Percentiles rank a stretch among this genome's conserved stretches.
Evolutionary conservation across 1,140 invertebrate species (phyloP).

Genomic region (Scaptodrosophila lebanonensis): DNA sequence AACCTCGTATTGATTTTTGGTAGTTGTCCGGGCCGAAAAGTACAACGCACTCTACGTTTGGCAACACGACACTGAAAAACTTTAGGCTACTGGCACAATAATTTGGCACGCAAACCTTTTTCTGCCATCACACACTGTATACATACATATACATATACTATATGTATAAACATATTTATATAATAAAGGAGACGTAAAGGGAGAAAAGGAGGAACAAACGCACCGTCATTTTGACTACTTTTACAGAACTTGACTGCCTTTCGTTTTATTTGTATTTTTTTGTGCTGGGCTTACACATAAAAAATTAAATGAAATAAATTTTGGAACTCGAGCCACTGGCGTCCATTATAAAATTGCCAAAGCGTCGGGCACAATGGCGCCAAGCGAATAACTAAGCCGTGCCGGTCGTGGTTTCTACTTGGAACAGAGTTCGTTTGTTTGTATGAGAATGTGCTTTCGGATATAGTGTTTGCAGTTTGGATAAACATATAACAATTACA

Average conservation of each 20-base stretch:
- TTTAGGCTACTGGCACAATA: constrained; percentile 71
- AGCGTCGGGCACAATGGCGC: constrained; percentile 39
- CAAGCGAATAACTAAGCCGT: no score
- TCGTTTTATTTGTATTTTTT: constrained; percentile 11
- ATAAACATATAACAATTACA: constrained; percentile 71
- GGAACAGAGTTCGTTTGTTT: not conserved
- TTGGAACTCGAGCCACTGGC: constrained; percentile 36
- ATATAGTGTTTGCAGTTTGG: constrained; percentile 35
- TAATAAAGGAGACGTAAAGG: constrained; percentile 3
- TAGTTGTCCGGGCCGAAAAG: not conserved
- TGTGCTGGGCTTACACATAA: constrained; percentile 7
- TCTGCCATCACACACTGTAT: constrained; percentile 29
- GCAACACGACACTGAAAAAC: no score
- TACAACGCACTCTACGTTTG: not conserved
- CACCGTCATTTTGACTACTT: not conserved
- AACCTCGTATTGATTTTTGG: no score
- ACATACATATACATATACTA: constrained; percentile 16
- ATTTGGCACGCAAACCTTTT: constrained; percentile 73
- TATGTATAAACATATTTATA: no score
- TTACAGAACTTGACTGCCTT: constrained; percentile 43
- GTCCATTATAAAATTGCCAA: constrained; percentile 62
- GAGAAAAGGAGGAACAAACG: not conserved
- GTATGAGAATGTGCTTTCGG: not conserved
- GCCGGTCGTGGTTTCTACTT: not conserved
- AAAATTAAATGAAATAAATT: constrained; percentile 63